Evolutionary conservation across 1,140 invertebrate species (phyloP), one percentile per base, ranked within the genome.

Genomic region (Telenomus remus): DNA sequence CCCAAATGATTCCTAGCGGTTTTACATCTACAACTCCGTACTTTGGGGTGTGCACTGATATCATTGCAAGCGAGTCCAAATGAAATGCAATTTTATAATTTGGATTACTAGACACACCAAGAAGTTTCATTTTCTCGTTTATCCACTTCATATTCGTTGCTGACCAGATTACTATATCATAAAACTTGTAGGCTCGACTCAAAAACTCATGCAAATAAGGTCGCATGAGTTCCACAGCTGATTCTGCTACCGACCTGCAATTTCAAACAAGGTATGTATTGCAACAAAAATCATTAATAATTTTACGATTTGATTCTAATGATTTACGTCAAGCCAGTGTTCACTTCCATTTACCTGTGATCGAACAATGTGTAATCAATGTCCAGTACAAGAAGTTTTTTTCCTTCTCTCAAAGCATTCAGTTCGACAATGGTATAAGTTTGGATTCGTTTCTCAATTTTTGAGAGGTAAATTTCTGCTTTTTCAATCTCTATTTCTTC

Each of bases 81-180:
- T 96, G 94, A 86, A 98, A 98, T 75, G 94, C 92, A 70, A 99
- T 95, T 88, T 97, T 98, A 83, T 98, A 99, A 65, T 93, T 91
- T 4, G 92, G 89, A 89, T 98, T 93, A 19, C 87, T 91, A 0
- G 92, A 89, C 0, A 98, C 96, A 0, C 96, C 96, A 0, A 99
- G 88, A 15, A 98, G 86, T 56, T 94, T 94, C 97, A 99, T 98
- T 88, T 99, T 99, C 78, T 97, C 95, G 80, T 98, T 95, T 49
- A 99, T 98, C 96, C 97, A 99, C 80, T 96, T 97, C 97, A 98
- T 98, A 70, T 94, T 95, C 0, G 97, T 99, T 0, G 97, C 97
- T 37, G 97, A 98, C 97, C 95, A 95, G 73, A 95, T 96, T 0
- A 95, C 94, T 77, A 96, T 95, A 80, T 96, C 95, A 79, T 96